Percentiles rank a stretch among this genome's conserved stretches.
phyloP scores from a whole-genome alignment of 2,113 vertebrate species.

The Machaerirhynchus nigripectus region DNA sequence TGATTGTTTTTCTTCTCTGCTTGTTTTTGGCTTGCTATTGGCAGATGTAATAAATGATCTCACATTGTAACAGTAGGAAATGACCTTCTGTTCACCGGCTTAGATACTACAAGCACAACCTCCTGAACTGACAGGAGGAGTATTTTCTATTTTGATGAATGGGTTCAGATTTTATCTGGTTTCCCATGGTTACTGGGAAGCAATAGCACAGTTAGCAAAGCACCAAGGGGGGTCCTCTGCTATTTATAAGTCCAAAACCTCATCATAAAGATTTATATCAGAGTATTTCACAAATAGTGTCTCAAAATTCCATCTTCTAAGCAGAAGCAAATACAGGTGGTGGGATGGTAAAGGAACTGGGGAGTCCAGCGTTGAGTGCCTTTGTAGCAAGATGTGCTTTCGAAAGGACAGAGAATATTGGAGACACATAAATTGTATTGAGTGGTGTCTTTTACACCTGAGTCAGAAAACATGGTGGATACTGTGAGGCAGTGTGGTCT shows the following conservation, averaged over 20 bases:
- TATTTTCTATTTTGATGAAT: slow-evolving; percentile 36
- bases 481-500: background rate
- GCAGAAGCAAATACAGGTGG: background rate
- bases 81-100: background rate
- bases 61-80: background rate
- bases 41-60: background rate
- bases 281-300: background rate
- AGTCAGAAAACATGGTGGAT: background rate
- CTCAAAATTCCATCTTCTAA: background rate
- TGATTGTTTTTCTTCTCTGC: background rate
- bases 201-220: background rate
- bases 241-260: slow-evolving; percentile 16
- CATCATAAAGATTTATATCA: background rate
- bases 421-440: background rate
- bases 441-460: background rate
- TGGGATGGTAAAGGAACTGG: background rate
- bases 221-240: background rate
- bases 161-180: slow-evolving; percentile 29
- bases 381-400: background rate
- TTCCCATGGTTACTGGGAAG: slow-evolving; percentile 45
- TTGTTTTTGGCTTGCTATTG: background rate
- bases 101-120: background rate
- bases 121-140: background rate
- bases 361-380: background rate
- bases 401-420: background rate